Base-by-base conservation (phyloP, 2,113 vertebrate species). In the Hassar affinis region DNA sequence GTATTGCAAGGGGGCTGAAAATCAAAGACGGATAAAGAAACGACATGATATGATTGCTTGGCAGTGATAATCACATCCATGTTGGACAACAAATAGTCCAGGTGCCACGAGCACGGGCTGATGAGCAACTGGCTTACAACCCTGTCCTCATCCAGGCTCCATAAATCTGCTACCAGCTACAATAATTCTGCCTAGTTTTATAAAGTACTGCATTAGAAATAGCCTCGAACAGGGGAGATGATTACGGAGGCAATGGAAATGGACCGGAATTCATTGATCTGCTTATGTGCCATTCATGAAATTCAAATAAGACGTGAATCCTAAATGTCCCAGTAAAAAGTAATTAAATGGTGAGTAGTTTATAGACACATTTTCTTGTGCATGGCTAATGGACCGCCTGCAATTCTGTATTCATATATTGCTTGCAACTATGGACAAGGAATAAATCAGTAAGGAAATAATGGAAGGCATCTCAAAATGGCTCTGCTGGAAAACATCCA, bases 121-220 rank as follows among this genome's bases (percentile, higher is more conserved):
- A 88, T 88, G 86, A 85, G 85, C 82, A 84, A 49, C 62, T 64
- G 84, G 83, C 83, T 89, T 84, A 80, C 74, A 68, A 85, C 80
- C 75, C 75, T 86, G 82, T 47, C 88, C 84, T 87, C 87, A 86
- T 62, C 85, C 64, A 52, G 61, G 69, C 81, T 62, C 57, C 52
- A 47, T 88, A 84, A 89, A 86, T 85, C 86, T 83, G 88, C 84
- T 83, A 80, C 81, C 69, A 81, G 64, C 64, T 72, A 57, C 61
- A 66, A 75, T 83, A 86, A 80, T 87, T 82, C 52, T 47, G 33
- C n/a, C 61, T 45, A 20, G 61, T 74, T 81, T 86, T 76, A 83
- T 79, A 79, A 52, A 75, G 47, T 33, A 25, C 61, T 72, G 54
- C 57, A 72, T 82, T 72, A 82, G 74, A 79, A 83, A 71, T 17